Conservation (phyloP, 1,140 invertebrate genomes). For the Aphelenchoides fujianensis region DNA sequence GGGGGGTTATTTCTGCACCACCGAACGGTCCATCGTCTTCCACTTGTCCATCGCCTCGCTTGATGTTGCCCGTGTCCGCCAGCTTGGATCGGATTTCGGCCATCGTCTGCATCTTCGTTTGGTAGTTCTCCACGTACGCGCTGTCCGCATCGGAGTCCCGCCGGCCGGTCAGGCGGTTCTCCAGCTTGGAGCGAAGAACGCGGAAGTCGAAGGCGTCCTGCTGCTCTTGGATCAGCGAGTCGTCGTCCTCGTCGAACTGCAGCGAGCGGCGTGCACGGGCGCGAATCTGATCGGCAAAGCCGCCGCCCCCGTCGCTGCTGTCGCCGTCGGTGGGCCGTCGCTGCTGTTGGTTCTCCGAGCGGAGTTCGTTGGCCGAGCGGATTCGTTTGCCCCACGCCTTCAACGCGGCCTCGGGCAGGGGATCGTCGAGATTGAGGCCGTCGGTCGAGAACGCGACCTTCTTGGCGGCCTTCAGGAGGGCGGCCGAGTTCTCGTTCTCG, state of each 20-base stretch:
- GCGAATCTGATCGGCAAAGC: neutral
- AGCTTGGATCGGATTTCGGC: conserved; percentile 18
- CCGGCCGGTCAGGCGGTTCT: neutral
- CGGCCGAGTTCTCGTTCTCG: too few relatives aligned
- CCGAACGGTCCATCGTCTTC: conserved; percentile 28
- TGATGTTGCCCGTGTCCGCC: conserved; percentile 34
- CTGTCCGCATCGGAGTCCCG: neutral
- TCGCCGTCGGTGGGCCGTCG: neutral
- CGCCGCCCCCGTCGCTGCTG: neutral
- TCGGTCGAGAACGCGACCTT: neutral
- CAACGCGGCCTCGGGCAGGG: neutral
- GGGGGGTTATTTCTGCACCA: too few relatives aligned
- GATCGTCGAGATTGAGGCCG: neutral
- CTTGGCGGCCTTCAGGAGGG: neutral
- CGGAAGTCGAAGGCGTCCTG: conserved; percentile 45
- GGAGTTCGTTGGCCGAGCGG: neutral
- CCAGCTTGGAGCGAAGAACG: conserved; percentile 21
- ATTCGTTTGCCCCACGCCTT: conserved; percentile 5
- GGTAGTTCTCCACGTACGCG: conserved; percentile 1
- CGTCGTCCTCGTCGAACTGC: conserved; percentile 31
- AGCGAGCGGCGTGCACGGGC: conserved; percentile 7
- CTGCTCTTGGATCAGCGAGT: conserved; percentile 20
- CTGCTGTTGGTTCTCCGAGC: neutral
- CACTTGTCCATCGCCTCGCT: conserved; percentile 47
- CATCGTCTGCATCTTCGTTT: neutral